phyloP scores from a whole-genome alignment of 2,888 invertebrate genomes.

The Caenorhabditis uteleia region DNA sequence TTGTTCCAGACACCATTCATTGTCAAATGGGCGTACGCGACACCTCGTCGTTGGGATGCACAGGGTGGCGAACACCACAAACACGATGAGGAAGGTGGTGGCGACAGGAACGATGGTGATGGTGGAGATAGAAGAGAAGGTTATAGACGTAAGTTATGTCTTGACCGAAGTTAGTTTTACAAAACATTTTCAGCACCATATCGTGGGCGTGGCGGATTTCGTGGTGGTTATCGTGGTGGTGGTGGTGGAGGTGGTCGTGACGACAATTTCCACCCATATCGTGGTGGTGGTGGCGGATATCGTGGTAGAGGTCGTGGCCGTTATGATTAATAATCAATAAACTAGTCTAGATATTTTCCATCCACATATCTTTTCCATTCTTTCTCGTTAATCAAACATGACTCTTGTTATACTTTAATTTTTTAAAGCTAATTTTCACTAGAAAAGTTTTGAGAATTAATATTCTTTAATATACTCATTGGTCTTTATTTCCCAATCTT shows the following conservation, averaged over 20 bases:
- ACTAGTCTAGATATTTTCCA: too few relatives aligned
- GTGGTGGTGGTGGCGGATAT: background rate
- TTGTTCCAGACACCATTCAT: constrained; percentile 86
- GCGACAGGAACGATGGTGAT: too few relatives aligned
- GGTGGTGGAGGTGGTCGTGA: background rate
- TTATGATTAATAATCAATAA: background rate
- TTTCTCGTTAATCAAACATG: background rate
- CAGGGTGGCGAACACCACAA: too few relatives aligned
- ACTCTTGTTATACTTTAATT: background rate
- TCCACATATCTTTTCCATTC: too few relatives aligned
- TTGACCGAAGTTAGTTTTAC: background rate
- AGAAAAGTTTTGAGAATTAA: too few relatives aligned
- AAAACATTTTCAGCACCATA: constrained; percentile 4
- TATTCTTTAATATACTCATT: too few relatives aligned
- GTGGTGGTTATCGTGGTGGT: constrained; percentile 15
- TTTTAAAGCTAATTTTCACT: background rate
- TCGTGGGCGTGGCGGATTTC: constrained; percentile 28
- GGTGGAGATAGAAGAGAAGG: constrained; percentile 10
- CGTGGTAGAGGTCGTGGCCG: constrained; percentile 18
- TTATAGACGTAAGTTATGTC: background rate
- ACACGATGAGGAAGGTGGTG: background rate
- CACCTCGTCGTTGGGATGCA: constrained; percentile 51
- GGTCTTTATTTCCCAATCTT: too few relatives aligned
- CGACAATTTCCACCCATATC: too few relatives aligned
- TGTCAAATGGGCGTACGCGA: constrained; percentile 90